Evolutionary conservation across 2,113 vertebrate species (phyloP).

Genomic region (Chitala chitala): DNA sequence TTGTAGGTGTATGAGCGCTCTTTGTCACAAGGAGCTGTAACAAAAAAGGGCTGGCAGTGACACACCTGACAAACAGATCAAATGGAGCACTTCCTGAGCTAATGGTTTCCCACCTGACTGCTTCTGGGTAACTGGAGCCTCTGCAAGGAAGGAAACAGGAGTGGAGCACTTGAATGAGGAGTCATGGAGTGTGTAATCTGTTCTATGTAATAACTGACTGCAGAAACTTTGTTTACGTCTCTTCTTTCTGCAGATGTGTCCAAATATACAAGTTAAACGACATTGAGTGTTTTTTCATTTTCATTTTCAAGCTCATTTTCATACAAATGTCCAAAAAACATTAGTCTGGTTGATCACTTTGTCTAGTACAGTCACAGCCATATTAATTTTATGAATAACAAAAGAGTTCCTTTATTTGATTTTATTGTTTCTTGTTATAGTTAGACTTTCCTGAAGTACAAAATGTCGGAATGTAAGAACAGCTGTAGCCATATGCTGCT

Average conservation of each 20-base stretch:
- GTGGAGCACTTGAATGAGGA: background rate
- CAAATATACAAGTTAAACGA: too few relatives aligned
- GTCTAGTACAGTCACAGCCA: too few relatives aligned
- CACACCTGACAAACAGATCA: background rate
- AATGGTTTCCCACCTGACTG: constrained; percentile 1
- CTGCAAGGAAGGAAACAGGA: background rate
- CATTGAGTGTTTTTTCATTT: background rate
- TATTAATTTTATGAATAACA: too few relatives aligned
- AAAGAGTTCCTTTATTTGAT: too few relatives aligned
- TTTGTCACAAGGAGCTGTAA: background rate
- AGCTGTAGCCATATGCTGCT: too few relatives aligned
- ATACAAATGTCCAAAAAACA: too few relatives aligned
- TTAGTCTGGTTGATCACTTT: too few relatives aligned
- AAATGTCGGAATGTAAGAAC: too few relatives aligned
- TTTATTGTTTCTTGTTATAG: too few relatives aligned
- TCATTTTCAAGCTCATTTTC: too few relatives aligned
- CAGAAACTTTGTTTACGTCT: background rate
- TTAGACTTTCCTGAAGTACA: too few relatives aligned
- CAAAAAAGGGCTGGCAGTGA: background rate
- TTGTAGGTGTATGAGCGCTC: background rate
- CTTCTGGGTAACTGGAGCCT: constrained; percentile 2
- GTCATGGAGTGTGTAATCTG: constrained; percentile 6
- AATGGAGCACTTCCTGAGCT: constrained; percentile 7
- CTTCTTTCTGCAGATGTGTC: background rate
- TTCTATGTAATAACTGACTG: background rate